Evolutionary conservation across 2,888 invertebrate species (phyloP).

Genomic region (Pharmacophagus antenor): DNA sequence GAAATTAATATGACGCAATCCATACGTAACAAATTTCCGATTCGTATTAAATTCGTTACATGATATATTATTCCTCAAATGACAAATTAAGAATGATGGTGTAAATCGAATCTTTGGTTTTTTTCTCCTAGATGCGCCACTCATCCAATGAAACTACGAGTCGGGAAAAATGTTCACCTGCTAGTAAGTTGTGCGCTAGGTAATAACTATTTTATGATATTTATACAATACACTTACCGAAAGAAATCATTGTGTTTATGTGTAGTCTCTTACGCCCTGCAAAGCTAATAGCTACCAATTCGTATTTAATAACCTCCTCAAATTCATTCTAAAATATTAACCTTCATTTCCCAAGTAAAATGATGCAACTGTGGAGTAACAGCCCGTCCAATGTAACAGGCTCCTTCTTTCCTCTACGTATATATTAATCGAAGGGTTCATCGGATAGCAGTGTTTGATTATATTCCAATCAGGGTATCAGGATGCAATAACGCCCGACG

Average conservation of each 20-base stretch:
- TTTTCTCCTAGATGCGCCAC: too few species aligned
- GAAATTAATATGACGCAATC: constrained; percentile 1
- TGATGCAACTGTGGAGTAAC: constrained; percentile 46
- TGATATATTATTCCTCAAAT: background rate
- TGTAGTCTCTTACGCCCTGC: too few species aligned
- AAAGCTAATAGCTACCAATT: too few species aligned
- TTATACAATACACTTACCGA: too few species aligned
- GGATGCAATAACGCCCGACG: constrained; percentile 49
- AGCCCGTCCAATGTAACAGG: constrained; percentile 37
- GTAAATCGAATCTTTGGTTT: too few species aligned
- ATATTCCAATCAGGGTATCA: constrained; percentile 56
- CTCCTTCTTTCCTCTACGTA: constrained; percentile 31
- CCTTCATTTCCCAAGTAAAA: constrained; percentile 50
- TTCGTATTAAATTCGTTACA: too few species aligned
- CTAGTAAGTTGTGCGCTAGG: too few species aligned
- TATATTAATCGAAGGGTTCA: constrained; percentile 30
- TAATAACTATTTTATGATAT: too few species aligned
- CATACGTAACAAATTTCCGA: background rate
- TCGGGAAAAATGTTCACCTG: too few species aligned
- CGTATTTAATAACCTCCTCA: constrained; percentile 20
- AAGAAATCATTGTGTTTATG: too few species aligned
- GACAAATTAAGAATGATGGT: background rate
- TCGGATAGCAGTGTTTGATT: constrained; percentile 37
- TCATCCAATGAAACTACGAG: too few species aligned
- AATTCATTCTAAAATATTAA: constrained; percentile 42